phyloP scores from a whole-genome alignment of 2,888 invertebrate genomes.

The Strigamia transsilvanica region DNA sequence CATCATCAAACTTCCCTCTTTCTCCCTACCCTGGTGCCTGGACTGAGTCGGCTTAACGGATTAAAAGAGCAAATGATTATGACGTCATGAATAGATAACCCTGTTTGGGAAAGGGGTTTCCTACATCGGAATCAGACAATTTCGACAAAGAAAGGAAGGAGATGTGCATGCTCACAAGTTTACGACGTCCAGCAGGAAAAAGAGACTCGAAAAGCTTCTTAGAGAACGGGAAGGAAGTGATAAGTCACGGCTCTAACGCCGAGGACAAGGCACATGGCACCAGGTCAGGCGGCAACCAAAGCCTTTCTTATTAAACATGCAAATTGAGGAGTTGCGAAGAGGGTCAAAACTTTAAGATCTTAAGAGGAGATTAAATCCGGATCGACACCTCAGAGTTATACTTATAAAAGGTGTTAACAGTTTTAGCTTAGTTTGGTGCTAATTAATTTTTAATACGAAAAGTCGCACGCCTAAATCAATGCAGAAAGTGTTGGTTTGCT shows the following conservation, averaged over 20 bases:
- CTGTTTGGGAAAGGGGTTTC: neutral
- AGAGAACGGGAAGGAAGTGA: slow-evolving; percentile 17
- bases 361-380: slow-evolving; percentile 4
- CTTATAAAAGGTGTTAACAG: neutral
- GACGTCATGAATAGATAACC: slow-evolving; percentile 29
- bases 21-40: neutral
- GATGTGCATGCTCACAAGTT: slow-evolving; percentile 1
- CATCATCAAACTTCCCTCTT: slow-evolving; percentile 1
- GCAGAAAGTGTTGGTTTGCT: neutral
- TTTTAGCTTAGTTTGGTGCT: neutral
- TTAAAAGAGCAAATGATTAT: slow-evolving; percentile 19
- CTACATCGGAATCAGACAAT: neutral
- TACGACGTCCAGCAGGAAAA: slow-evolving; percentile 15
- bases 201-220: slow-evolving; percentile 5
- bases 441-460: neutral
- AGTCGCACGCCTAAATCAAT: neutral
- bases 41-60: slow-evolving; percentile 31
- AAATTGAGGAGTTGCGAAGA: slow-evolving; percentile 16
- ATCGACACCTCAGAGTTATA: neutral
- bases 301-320: slow-evolving; percentile 16
- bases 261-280: slow-evolving; percentile 30
- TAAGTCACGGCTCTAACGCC: slow-evolving; percentile 31
- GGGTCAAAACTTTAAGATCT: neutral
- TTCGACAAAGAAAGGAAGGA: neutral
- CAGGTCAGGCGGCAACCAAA: slow-evolving; percentile 30